Conservation (phyloP, 2,113 vertebrate species). For the Tragulus kanchil region DNA sequence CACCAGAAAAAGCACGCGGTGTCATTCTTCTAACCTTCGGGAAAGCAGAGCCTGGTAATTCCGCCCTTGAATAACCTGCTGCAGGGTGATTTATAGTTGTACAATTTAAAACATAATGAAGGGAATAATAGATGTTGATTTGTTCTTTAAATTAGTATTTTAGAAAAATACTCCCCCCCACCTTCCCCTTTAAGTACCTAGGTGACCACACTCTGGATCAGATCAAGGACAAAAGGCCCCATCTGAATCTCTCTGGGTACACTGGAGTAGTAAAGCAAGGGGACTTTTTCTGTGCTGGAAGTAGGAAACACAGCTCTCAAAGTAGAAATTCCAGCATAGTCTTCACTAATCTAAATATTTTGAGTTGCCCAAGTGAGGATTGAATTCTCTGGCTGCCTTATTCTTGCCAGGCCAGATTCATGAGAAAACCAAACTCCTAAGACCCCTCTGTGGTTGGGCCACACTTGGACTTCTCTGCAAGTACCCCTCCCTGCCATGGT, state of each 20-base stretch:
- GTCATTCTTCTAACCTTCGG: conserved; percentile 83
- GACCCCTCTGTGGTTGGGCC: background rate
- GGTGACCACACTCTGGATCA: background rate
- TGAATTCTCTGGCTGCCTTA: background rate
- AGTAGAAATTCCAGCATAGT: background rate
- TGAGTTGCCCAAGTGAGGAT: background rate
- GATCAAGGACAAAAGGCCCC: background rate
- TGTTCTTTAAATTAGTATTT: conserved; percentile 76
- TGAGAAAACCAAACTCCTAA: background rate
- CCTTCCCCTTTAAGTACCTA: conserved; percentile 48
- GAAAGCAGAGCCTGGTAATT: conserved; percentile 74
- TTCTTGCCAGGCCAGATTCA: background rate
- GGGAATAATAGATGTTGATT: conserved; percentile 81
- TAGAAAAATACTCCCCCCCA: conserved; percentile 60
- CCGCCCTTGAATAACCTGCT: conserved; percentile 79
- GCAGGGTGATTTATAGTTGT: conserved; percentile 74
- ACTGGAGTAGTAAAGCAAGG: background rate
- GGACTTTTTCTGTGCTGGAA: background rate
- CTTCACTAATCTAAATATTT: background rate
- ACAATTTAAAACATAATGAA: conserved; percentile 80
- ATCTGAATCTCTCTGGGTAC: background rate
- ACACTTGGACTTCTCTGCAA: background rate
- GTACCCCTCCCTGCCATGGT: too few species aligned
- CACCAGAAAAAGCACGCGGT: conserved; percentile 80
- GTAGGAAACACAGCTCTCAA: background rate